Conservation (phyloP, 2,797 vertebrate species). For the Chelonia mydas region DNA sequence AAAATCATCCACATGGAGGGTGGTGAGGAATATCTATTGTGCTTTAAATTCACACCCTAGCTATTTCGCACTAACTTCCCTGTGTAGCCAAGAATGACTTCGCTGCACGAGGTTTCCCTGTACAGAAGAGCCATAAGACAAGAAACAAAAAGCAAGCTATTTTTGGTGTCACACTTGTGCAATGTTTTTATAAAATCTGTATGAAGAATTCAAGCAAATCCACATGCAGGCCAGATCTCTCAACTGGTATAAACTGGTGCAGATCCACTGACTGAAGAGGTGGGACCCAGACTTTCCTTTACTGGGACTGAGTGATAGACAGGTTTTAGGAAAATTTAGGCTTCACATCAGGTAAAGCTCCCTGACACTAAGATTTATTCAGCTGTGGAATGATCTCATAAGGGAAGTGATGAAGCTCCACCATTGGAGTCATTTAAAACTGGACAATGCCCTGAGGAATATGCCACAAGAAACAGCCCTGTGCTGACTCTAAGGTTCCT, state of each 20-base stretch:
- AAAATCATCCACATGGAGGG: background rate
- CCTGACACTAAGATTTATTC: constrained; percentile 26
- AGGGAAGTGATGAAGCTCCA: constrained; percentile 57
- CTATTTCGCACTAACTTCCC: background rate
- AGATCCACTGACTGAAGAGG: background rate
- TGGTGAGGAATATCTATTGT: background rate
- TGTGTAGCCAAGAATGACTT: background rate
- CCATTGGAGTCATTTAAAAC: constrained; percentile 38
- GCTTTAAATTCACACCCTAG: background rate
- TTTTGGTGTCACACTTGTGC: background rate
- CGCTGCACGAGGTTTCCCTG: background rate
- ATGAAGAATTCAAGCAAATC: background rate
- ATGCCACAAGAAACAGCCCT: constrained; percentile 17
- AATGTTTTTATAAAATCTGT: accelerated
- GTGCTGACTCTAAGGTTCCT: background rate
- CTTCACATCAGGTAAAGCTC: constrained; percentile 63
- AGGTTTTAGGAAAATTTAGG: constrained; percentile 4
- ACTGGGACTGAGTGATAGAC: background rate
- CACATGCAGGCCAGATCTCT: background rate
- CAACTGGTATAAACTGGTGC: background rate
- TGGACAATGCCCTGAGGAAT: background rate
- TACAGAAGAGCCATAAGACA: background rate
- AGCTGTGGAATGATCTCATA: constrained; percentile 56
- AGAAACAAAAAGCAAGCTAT: background rate
- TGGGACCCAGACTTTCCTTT: constrained; percentile 36